A percentile compares a stretch with the other conserved stretches of the same genome.
Conservation (phyloP, 2,888 invertebrate genomes). For the Atethmia centrago region DNA sequence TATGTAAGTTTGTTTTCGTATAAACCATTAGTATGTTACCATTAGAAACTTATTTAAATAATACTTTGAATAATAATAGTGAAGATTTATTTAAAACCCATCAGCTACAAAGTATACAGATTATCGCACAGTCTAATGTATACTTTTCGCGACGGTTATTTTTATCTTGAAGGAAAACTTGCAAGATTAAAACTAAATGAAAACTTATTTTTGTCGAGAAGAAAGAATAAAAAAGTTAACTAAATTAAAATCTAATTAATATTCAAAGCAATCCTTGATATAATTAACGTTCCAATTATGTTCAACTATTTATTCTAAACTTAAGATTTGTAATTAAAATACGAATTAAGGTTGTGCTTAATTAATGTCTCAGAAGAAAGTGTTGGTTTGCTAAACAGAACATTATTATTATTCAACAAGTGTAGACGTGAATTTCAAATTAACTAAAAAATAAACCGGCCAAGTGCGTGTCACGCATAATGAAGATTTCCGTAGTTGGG, state of each 20-base stretch:
- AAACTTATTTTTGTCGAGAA: neutral
- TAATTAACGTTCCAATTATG: slow-evolving; percentile 16
- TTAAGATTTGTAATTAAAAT: slow-evolving; percentile 45
- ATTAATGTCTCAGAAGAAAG: slow-evolving; percentile 12
- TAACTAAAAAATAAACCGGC: too few relatives aligned
- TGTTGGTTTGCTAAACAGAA: slow-evolving; percentile 1
- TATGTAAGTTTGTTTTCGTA: too few relatives aligned
- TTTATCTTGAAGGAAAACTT: neutral
- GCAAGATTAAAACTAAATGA: neutral
- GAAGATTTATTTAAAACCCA: neutral
- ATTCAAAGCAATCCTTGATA: slow-evolving; percentile 16
- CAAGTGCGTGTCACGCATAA: too few relatives aligned
- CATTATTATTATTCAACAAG: neutral
- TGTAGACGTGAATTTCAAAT: neutral
- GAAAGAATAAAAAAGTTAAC: neutral
- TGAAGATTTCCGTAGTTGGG: too few relatives aligned
- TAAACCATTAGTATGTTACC: too few relatives aligned
- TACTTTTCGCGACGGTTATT: too few relatives aligned
- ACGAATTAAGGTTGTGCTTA: slow-evolving; percentile 17
- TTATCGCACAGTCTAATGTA: neutral
- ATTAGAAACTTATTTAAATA: neutral
- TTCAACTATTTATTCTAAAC: slow-evolving; percentile 15
- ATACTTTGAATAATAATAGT: neutral
- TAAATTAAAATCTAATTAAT: neutral
- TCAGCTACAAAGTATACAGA: neutral